Evolutionary conservation across 2,113 vertebrate species (phyloP), one percentile per base, ranked within the genome.

Genomic region (Cyanoderma ruficeps): DNA sequence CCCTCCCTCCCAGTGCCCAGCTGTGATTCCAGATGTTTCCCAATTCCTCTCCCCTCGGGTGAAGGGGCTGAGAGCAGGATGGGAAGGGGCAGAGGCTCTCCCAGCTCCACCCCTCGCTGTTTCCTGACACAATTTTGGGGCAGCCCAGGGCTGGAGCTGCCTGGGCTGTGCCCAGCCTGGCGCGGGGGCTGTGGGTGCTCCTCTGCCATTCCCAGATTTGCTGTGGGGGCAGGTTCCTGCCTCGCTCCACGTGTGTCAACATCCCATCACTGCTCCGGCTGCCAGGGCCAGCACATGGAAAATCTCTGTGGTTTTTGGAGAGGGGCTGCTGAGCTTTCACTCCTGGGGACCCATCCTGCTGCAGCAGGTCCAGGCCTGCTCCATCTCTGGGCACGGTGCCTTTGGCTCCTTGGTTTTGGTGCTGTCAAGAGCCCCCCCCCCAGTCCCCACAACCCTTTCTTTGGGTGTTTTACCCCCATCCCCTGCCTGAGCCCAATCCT

Each of bases 301-400:
- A 91, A 85, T 27, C 13, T 20, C 59, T 42, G 67, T 61, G 96
- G 94, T 90, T 96, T 96, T 95, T 86, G 92, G 59, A 50, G 89
- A 75, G 83, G 85, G 96, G 64, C 92, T 27, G 52, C 65, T 8
- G 22, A 94, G 92, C 42, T 7, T 53, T 31, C 25, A 0, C 25
- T 70, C 11, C 12, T 18, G 6, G 50, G 83, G 30, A 61, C 83
- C 37, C 46, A 35, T 92, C 79, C 89, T 85, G 69, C 39, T 13
- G n/a, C 24, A 19, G 89, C 85, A 41, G 70, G 82, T 49, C 59
- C 18, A 19, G 59, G 28, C 83, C 46, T 69, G 88, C 83, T 71
- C 53, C 11, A 0, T 9, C 86, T 61, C 80, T 1, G 3, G 44
- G 82, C 28, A 59, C 0, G 1, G 39, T 0, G 25, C 21, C 44